Evolutionary conservation across 1,140 invertebrate genomes (phyloP).

Genomic region (Caenorhabditis remanei): DNA sequence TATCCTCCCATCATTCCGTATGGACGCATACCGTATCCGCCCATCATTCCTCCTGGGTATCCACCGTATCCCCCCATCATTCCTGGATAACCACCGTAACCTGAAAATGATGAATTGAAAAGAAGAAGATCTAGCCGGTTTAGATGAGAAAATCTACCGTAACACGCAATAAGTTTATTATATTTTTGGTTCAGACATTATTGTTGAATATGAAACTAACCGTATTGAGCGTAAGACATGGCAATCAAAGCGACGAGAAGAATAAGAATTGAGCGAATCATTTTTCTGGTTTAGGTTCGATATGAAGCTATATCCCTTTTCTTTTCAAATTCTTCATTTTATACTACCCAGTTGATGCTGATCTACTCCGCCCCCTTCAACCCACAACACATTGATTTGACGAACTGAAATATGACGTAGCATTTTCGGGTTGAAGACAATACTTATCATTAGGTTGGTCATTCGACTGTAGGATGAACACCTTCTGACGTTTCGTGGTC

Average conservation of each 20-base stretch:
- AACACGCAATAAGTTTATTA: too few species aligned
- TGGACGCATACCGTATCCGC: neutral
- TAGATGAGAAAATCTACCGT: too few species aligned
- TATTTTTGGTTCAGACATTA: too few species aligned
- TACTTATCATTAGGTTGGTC: neutral
- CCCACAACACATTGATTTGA: conserved; percentile 15
- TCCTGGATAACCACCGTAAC: conserved; percentile 22
- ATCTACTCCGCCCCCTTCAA: conserved; percentile 7
- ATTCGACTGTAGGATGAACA: neutral
- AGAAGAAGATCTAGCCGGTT: neutral
- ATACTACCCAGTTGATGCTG: neutral
- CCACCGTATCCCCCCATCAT: conserved; percentile 32
- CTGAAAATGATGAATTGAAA: neutral
- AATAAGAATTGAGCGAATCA: conserved; percentile 35
- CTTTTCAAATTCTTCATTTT: neutral
- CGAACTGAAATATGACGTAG: conserved; percentile 18
- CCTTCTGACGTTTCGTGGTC: neutral
- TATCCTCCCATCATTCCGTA: conserved; percentile 7
- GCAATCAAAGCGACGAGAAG: conserved; percentile 8
- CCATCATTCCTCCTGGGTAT: conserved; percentile 6
- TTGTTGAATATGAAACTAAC: neutral
- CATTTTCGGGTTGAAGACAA: neutral
- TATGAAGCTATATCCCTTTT: neutral
- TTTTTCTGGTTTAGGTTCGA: neutral
- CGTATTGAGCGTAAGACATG: neutral